A percentile compares a stretch with the other conserved stretches of the same genome.
These are phyloP conservation scores for Corythaeola cristata DNA, from an alignment of 2,113 vertebrate genomes.

Conservation along the genomic window DNA sequence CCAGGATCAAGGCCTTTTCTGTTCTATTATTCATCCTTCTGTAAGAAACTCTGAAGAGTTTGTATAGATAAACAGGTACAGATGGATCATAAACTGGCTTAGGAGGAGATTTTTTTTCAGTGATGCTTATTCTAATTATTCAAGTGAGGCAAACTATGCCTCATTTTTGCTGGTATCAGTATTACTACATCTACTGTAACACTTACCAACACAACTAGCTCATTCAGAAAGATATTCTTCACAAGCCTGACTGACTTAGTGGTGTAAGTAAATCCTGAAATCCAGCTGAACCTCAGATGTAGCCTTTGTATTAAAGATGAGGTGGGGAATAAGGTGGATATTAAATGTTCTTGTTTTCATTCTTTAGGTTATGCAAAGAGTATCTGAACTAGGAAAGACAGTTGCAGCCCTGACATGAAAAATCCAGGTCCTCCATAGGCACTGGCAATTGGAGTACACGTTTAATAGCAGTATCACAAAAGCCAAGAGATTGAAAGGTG, in stretches of 20 bases:
- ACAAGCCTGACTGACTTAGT: background rate
- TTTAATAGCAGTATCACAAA: background rate
- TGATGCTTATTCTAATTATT: background rate
- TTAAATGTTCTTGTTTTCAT: background rate
- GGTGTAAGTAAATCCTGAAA: background rate
- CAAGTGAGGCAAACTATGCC: background rate
- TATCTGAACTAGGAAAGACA: background rate
- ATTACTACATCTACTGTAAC: background rate
- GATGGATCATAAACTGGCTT: background rate
- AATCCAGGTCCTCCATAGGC: background rate
- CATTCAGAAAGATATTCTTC: background rate
- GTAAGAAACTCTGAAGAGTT: background rate
- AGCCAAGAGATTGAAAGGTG: background rate
- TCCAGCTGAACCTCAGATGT: background rate
- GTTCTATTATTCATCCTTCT: background rate
- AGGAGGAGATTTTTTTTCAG: background rate
- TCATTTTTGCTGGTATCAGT: background rate
- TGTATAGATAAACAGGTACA: background rate
- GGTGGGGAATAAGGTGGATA: background rate
- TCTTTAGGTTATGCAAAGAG: background rate
- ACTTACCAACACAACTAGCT: background rate
- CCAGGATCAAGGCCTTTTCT: background rate
- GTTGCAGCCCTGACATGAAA: background rate
- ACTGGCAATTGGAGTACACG: background rate
- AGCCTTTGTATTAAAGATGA: background rate